Conservation (phyloP, 2,797 vertebrate genomes). For the Meriones psammophilus region DNA sequence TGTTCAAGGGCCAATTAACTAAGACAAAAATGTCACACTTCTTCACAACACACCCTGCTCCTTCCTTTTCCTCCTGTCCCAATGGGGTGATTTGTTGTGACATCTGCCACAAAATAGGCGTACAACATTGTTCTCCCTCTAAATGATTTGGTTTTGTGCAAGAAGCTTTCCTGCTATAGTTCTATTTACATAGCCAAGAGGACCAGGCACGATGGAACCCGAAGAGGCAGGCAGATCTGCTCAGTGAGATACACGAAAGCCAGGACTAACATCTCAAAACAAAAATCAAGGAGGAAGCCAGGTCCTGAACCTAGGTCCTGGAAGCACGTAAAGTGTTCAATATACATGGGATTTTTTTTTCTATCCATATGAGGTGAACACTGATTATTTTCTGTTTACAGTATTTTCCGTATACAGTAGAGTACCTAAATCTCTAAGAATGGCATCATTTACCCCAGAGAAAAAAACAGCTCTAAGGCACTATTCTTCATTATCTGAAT, state of each 20-base stretch:
- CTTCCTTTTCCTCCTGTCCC: neutral
- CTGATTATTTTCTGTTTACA: neutral
- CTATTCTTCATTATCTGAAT: constrained; percentile 17
- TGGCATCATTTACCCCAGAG: neutral
- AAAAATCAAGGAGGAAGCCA: neutral
- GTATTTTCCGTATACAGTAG: too few species aligned
- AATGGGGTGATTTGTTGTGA: neutral
- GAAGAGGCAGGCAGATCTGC: neutral
- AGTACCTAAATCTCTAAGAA: neutral
- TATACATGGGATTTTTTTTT: neutral
- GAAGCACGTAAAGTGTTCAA: neutral
- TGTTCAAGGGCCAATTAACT: neutral
- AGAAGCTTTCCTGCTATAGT: neutral
- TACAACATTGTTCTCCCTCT: neutral
- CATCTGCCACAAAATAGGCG: neutral
- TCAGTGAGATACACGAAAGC: neutral
- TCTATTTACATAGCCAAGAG: constrained; percentile 23
- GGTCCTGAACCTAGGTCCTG: neutral
- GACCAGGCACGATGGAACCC: too few species aligned
- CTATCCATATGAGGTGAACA: neutral
- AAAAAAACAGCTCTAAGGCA: neutral
- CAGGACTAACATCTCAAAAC: neutral
- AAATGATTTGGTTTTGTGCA: constrained; percentile 12
- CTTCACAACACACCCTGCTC: neutral
- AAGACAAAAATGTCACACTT: neutral